Conservation (phyloP, 2,113 vertebrate genomes). For the Calidris pugnax region DNA sequence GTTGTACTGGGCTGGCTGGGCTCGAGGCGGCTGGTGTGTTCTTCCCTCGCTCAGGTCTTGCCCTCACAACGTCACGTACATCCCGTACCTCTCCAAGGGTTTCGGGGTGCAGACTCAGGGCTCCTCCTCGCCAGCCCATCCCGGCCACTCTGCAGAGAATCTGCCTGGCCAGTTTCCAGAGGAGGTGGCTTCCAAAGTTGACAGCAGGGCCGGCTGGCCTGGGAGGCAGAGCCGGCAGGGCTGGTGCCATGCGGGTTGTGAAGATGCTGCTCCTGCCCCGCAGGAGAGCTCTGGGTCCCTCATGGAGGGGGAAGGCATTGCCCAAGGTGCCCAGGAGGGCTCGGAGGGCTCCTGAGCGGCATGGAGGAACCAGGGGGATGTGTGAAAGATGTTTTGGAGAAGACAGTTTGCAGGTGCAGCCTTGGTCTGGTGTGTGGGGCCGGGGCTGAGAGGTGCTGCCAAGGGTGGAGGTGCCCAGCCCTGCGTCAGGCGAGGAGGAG, state of each 20-base stretch:
- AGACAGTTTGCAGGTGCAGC: neutral
- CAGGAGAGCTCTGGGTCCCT: neutral
- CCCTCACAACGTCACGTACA: rapidly evolving
- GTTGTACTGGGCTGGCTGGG: neutral
- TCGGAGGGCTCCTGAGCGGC: rapidly evolving
- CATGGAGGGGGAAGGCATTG: rapidly evolving
- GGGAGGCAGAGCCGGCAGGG: neutral
- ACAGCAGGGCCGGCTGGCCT: neutral
- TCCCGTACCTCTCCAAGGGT: neutral
- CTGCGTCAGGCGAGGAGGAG: rapidly evolving
- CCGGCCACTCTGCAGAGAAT: neutral
- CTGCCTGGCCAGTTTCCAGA: rapidly evolving
- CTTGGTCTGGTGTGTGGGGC: neutral
- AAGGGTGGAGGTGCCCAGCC: neutral
- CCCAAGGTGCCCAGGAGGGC: neutral
- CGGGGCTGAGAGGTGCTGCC: no score
- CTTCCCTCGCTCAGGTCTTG: neutral
- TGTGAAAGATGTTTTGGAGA: neutral
- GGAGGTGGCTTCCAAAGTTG: neutral
- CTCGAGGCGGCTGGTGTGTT: rapidly evolving
- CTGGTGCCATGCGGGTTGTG: rapidly evolving
- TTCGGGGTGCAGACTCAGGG: neutral
- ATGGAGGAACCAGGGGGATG: rapidly evolving
- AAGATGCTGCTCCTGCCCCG: neutral
- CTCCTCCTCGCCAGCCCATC: rapidly evolving